Base-by-base conservation (phyloP, 2,113 vertebrate species). In the Marmota monax region DNA sequence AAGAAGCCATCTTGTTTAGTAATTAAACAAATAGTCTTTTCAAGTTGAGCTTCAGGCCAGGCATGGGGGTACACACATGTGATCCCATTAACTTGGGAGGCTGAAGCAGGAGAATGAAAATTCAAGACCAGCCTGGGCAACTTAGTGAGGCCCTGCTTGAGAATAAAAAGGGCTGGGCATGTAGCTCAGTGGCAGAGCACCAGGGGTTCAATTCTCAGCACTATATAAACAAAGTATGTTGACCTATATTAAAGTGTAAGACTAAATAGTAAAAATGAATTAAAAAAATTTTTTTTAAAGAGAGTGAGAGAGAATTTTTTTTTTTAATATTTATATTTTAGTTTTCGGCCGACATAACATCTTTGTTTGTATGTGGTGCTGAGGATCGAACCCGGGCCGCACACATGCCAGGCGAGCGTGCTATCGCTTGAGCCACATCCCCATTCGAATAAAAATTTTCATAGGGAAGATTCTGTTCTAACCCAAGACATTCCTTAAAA, bases 191-290 rank as follows among this genome's bases (percentile, higher is more conserved):
- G 61, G 61, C 22, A 63, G 22, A 63, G 61, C 23, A 63, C 61
- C 61, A 7, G 2, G 20, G 23, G 61, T 69, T 67, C 27, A 67
- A 13, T 67, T 67, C 63, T 63, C 61, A 63, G 23, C 2, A 63
- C 23, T 63, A 63, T 18, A 63, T 63, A 61, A 61, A 61, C 20
- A 25, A 27, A 63, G 23, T 25, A 58, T 9, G 61, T 63, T 63
- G 29, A 32, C 12, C 37, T n/a, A 23, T 88, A 74, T 84, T 92
- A 77, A 96, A 82, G 63, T n/a, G 37, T 79, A 67, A 90, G 88
- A 25, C 48, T 76, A 65, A 65, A 67, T 78, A 61, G 23, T 65
- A 72, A 79, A 27, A 23, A 88, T 65, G 67, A n/a, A 45, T 45
- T 9, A 45, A 45, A 45, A 45, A 45, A 45, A 0, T 1, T 45